Evolutionary conservation across 2,113 vertebrate genomes (phyloP).

Genomic region (Hyperopisus bebe): DNA sequence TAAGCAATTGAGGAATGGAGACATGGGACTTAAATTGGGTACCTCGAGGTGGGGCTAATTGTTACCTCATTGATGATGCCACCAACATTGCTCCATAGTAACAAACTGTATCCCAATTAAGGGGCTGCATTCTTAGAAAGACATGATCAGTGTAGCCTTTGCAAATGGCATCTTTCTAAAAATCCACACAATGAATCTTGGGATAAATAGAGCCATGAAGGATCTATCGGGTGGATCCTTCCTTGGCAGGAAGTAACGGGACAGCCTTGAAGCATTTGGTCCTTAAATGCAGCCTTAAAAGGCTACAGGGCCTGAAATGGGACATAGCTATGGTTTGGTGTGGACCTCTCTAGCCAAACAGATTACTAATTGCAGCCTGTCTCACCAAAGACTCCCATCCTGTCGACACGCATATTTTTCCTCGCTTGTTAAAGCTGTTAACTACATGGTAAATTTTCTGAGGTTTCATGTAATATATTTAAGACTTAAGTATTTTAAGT

Average conservation of each 20-base stretch:
- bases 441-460: not conserved
- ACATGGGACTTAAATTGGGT: not conserved
- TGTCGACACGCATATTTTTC: not conserved
- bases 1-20: not conserved
- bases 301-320: not conserved
- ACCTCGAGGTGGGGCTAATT: not conserved
- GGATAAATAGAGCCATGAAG: not conserved
- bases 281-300: not conserved
- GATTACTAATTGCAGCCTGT: not conserved
- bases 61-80: not conserved
- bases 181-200: not conserved
- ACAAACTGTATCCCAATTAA: not conserved
- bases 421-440: not conserved
- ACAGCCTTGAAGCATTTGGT: not conserved
- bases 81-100: not conserved
- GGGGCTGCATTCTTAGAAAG: not conserved
- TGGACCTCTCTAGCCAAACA: not conserved
- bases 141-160: not conserved
- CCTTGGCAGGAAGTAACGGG: not conserved
- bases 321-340: not conserved
- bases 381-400: not conserved
- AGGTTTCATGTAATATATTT: not conserved
- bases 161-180: not conserved
- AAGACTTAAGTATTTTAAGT: not conserved
- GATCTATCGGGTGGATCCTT: not conserved